Evolutionary conservation across 2,888 invertebrate genomes (phyloP).

Genomic region (Apamea sordens): DNA sequence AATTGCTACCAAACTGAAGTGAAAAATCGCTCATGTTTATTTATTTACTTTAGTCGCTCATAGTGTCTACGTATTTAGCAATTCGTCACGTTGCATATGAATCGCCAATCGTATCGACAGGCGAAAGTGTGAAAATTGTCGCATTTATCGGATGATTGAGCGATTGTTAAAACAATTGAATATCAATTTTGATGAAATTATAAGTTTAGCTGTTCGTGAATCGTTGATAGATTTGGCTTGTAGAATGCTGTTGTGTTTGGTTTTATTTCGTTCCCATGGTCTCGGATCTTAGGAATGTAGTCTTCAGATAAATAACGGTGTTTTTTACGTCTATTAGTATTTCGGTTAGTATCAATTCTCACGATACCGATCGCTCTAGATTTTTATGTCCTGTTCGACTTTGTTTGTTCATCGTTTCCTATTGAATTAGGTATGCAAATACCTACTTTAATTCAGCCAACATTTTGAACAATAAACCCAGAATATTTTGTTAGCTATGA

Average conservation of each 20-base stretch:
- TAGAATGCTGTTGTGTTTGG: slow-evolving; percentile 30
- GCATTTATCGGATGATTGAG: slow-evolving; percentile 15
- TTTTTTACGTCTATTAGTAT: slow-evolving; percentile 40
- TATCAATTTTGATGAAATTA: slow-evolving; percentile 25
- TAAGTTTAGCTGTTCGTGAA: slow-evolving; percentile 1
- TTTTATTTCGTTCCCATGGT: slow-evolving; percentile 46
- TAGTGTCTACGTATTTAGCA: slow-evolving; percentile 39
- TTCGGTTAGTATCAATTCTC: slow-evolving; percentile 31
- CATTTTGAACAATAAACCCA: neutral
- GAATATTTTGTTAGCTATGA: neutral
- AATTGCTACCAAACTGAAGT: slow-evolving; percentile 7
- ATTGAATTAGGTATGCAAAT: neutral
- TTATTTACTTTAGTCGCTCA: slow-evolving; percentile 14
- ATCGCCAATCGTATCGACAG: slow-evolving; percentile 28
- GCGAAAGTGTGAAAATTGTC: slow-evolving; percentile 59
- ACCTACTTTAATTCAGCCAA: neutral
- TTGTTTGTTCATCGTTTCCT: neutral
- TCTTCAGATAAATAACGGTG: slow-evolving; percentile 30
- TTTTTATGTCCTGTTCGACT: neutral
- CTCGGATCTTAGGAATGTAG: slow-evolving; percentile 41
- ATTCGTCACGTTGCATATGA: slow-evolving; percentile 50
- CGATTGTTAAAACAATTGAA: slow-evolving; percentile 32
- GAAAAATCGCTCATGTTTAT: slow-evolving; percentile 24
- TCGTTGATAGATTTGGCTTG: neutral
- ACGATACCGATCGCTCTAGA: slow-evolving; percentile 30